A percentile compares a stretch with the other conserved stretches of the same genome.
Conservation (phyloP, 1,140 invertebrate species). For the Lepidurus couesii region DNA sequence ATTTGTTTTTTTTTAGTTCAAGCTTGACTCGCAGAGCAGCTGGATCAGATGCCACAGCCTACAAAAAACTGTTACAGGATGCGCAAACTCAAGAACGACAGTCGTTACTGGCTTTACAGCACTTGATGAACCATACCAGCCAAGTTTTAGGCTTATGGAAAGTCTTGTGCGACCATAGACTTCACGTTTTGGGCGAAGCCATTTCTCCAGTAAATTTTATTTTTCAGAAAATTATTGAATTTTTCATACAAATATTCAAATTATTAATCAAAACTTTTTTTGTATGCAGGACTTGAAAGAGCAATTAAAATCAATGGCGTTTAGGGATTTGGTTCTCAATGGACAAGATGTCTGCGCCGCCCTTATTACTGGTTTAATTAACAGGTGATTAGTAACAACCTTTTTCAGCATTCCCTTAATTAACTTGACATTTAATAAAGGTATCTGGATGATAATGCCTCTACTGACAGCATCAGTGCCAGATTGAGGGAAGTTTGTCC, state of each 20-base stretch:
- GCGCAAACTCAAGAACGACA: constrained; percentile 51
- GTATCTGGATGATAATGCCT: constrained; percentile 91
- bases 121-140: constrained; percentile 69
- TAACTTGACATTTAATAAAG: constrained; percentile 44
- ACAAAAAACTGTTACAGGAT: constrained; percentile 24
- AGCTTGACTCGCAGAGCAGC: not conserved
- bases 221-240: not conserved
- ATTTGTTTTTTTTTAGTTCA: not conserved
- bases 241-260: not conserved
- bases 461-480: constrained; percentile 80
- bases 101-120: constrained; percentile 69
- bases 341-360: constrained; percentile 73
- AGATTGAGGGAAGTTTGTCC: constrained; percentile 89
- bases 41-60: not conserved
- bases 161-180: constrained; percentile 85
- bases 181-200: constrained; percentile 64
- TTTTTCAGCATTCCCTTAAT: not conserved
- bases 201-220: constrained; percentile 51
- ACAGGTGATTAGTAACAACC: not conserved
- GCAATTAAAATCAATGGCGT: constrained; percentile 57
- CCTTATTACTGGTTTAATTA: constrained; percentile 65
- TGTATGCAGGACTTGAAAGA: constrained; percentile 54
- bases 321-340: constrained; percentile 73
- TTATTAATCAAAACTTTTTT: constrained; percentile 30
- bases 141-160: constrained; percentile 93